Base-by-base conservation (phyloP, 2,113 vertebrate species). In the Grammomys surdaster region DNA sequence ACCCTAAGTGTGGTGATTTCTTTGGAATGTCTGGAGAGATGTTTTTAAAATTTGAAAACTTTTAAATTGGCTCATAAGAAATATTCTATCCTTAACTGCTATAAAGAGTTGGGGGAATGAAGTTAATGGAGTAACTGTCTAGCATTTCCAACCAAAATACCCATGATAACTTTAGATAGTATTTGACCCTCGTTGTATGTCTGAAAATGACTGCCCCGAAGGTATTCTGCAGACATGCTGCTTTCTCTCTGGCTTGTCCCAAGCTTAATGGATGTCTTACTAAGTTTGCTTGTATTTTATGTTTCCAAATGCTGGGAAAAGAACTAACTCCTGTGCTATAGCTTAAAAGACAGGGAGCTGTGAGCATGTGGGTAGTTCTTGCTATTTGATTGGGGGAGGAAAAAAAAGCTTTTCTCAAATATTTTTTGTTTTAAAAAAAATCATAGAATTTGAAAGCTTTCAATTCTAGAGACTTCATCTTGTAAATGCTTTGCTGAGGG, bases 141-240 rank as follows among this genome's bases (percentile, higher is more conserved):
- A 91, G 46, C 17, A 76, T 67, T 93, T 97, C 63, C 90, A 88
- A 85, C 75, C 84, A 92, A 95, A 91, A 88, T 20, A 58, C 65
- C 46, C 43, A 43, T 46, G 51, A 22, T 40, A 46, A 58, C 46
- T n/a, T 43, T 58, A 63, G 16, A 10, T n/a, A 65, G 46, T 19
- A 31, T 43, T 56, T 85, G 90, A 76, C 22, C 24, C 28, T 84
- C 3, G 20, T 54, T 24, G 4, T 11, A 20, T 93, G 31, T 33
- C 72, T 48, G 40, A 72, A 94, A 58, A 54, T 8, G 26, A 10
- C 54, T 40, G 75, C 33, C 92, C 20, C 67, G 22, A 36, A 88
- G 48, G 36, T 16, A 13, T 78, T 73, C 84, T 85, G 58, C 54
- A 73, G 33, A 60, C 10, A 11, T 43, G 20, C 51, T 87, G 69